Base-by-base conservation (phyloP, 2,113 vertebrate species). In the Leiothrix lutea region DNA sequence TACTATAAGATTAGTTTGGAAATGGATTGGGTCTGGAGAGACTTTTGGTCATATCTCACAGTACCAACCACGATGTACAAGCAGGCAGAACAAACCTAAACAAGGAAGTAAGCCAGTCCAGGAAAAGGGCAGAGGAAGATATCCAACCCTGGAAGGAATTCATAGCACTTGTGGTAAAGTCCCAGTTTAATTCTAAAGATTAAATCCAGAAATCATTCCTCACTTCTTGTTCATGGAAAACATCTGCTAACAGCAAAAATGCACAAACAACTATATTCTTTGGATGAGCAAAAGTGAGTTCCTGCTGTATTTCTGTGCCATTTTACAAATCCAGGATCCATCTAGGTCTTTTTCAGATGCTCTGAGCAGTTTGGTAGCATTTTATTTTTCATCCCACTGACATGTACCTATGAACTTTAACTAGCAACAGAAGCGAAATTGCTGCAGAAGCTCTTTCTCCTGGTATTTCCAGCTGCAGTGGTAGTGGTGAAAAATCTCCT, bases 181-280 rank as follows among this genome's bases (percentile, higher is more conserved):
- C 45, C 56, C 29, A 16, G 19, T 86, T 82, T 90, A 88, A 86
- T 80, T 42, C 79, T 80, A 57, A 88, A 58, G 35, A 80, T 61
- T 72, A 86, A 96, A 93, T 80, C n/a, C 35, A 73, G 42, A 88
- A 93, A 70, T 86, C 35, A 38, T 86, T 88, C 54, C 50, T 80
- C 62, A n/a, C 14, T 80, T 92, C 47, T 70, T 57, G 3, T 70
- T 83, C 47, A 62, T 31, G 64, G 58, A 93, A 95, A 88, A 80
- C 26, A 31, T 70, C 54, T 90, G 33, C 23, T 73, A 70, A 54
- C 20, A 61, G 36, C 36, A 85, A 80, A 95, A 93, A 69, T 42
- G 54, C 4, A 6, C 54, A 15, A 82, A 51, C 3, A 48, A 2
- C 17, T 62, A 36, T 69, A 2, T 29, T 67, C 40, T 61, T 83